Conservation (phyloP, 1,140 invertebrate genomes). For the Aphis craccivora region DNA sequence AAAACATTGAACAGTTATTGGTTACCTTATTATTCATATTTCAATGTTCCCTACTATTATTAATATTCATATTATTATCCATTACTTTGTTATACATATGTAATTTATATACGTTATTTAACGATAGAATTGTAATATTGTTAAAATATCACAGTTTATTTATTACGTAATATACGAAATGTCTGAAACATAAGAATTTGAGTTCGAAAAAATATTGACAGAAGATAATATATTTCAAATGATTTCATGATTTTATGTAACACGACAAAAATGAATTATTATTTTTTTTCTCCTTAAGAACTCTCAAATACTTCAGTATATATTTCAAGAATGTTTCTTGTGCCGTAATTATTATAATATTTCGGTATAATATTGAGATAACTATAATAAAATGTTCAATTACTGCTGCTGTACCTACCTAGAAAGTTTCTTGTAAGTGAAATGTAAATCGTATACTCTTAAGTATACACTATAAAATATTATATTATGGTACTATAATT, state of each 20-base stretch:
- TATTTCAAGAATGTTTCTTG: background rate
- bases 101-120: background rate
- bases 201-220: background rate
- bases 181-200: background rate
- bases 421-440: background rate
- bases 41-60: background rate
- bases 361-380: background rate
- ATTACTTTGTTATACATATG: background rate
- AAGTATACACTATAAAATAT: background rate
- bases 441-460: background rate
- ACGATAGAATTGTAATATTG: background rate
- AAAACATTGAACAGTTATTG: background rate
- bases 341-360: background rate
- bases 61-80: background rate
- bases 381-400: background rate
- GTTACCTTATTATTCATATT: background rate
- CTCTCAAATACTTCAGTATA: background rate
- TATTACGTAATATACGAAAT: background rate
- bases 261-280: background rate
- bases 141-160: background rate
- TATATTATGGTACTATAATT: too few relatives aligned
- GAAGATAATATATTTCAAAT: background rate
- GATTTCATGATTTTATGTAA: background rate
- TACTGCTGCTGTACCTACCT: background rate
- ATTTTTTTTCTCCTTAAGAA: background rate